Base-by-base conservation (phyloP, 2,888 invertebrate species). In the Philaethria dido region DNA sequence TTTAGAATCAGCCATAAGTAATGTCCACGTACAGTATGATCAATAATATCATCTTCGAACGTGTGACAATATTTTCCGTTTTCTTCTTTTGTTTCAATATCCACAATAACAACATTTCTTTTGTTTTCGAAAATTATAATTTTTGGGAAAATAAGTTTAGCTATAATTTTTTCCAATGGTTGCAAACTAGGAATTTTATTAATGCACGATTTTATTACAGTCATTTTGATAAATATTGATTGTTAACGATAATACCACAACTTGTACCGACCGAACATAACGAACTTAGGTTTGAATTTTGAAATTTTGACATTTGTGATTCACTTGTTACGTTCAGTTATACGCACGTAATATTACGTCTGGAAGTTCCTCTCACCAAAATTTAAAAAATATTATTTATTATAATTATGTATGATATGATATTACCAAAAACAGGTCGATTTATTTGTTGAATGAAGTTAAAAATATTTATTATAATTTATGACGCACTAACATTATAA, bases 1-100 rank as follows among this genome's bases (percentile, higher is more conserved):
- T 80, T 80, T 18, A 88, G 74, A 54, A 84, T 74, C 33, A 89
- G 63, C 90, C 89, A 92, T 11, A 92, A 69, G 64, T 83, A 76
- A 52, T 83, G 73, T 20, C 85, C 80, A 61, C 83, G 78, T 14
- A 86, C 69, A 52, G 76, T 71, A 68, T 78, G 79, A 71, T 85
- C 83, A 22, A 74, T 66, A 44, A 91, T 81, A 70, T 83, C 82
- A 42, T 79, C 73, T 42, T 83, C 77, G 62, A 86, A 79, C 45
- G 72, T 69, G 66, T 75, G 80, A 47, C 68, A 68, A 62, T 62
- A 42, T 20, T 76, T 75, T 48, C 63, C 61, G 22, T 25, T 13
- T 25, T 55, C 52, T 29, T 72, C 71, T 42, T 77, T 73, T 20
- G 69, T 50, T 45, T 74, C 65, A 50, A 77, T 69, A 66, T 75